Base-by-base conservation (phyloP, 2,888 invertebrate species). In the Eutolmus rufibarbis region DNA sequence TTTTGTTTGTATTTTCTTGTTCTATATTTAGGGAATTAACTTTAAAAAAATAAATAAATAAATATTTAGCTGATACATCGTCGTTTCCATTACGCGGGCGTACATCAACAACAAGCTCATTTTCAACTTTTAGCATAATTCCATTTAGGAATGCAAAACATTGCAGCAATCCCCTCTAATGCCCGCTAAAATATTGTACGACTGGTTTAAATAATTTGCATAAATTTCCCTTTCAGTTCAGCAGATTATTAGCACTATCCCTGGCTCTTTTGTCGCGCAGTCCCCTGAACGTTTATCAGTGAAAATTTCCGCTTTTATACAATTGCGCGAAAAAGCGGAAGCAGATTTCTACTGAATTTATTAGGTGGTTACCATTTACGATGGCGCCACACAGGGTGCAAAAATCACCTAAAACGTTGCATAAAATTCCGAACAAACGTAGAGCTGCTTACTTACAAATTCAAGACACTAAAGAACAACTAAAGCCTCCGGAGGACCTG, bases 391-490 rank as follows among this genome's bases (percentile, higher is more conserved):
- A 46, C 28, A 51, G 79, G 79, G 51, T 79, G 79, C 51, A 79
- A 79, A 79, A 79, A 79, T 79, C 79, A 51, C 51, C 51, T 23
- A 79, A 79, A 51, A 79, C 79, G 51, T 5, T 46, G 51, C 79
- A 79, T 51, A 79, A 46, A 79, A 79, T 14, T 79, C 14, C 23
- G 28, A 51, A 31, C 51, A 51, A 46, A 19, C 79, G 79, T 16
- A 8, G 79, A 14, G 28, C 79, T 46, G 79, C 51, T 79, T 79
- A 79, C 79, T 79, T 79, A 79, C 79, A 79, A 79, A 79, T 79
- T 79, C 79, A 79, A 79, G 79, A 79, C 23, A 79, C 79, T 79
- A 79, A 79, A 79, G 79, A 79, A 28, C 79, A 79, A 46, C 51
- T 79, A 79, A 79, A 79, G 79, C 79, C 46, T 28, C 31, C 43